These are phyloP conservation scores for Xenopus tropicalis DNA, from an alignment of 2,113 vertebrate species.

Conservation along the genomic window DNA sequence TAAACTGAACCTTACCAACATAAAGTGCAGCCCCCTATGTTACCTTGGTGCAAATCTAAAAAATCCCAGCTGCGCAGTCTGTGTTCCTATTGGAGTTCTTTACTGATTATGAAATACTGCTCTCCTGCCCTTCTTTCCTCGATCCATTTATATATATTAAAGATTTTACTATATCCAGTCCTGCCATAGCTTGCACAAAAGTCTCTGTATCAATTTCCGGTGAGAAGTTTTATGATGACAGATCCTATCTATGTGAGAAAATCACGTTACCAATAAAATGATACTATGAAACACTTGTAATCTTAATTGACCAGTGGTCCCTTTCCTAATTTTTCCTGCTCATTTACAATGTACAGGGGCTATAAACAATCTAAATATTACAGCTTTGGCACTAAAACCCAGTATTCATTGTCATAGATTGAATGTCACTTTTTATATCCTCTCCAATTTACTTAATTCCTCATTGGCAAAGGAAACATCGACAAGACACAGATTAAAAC, in stretches of 20 bases:
- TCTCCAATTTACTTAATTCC: slow-evolving; percentile 41
- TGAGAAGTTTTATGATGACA: not conserved
- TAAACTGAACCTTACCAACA: too few relatives aligned
- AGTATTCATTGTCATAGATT: slow-evolving; percentile 39
- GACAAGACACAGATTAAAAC: slow-evolving; percentile 40
- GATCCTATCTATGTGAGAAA: slow-evolving; percentile 7
- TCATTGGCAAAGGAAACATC: slow-evolving; percentile 35
- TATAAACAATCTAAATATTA: slow-evolving; percentile 32
- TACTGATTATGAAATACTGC: not conserved
- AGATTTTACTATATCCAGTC: not conserved
- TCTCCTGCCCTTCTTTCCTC: not conserved
- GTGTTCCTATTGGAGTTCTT: too few relatives aligned
- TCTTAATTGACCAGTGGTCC: slow-evolving; percentile 14
- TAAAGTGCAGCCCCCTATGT: too few relatives aligned
- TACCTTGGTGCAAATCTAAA: too few relatives aligned
- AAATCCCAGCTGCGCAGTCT: too few relatives aligned
- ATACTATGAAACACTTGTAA: not conserved
- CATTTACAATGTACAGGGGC: slow-evolving; percentile 37
- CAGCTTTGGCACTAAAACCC: slow-evolving; percentile 13
- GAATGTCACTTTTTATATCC: slow-evolving; percentile 45
- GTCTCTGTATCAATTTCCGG: not conserved
- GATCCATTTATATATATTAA: not conserved
- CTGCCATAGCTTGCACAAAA: not conserved
- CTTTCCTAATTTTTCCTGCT: slow-evolving; percentile 1
- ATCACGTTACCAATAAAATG: slow-evolving; percentile 16